Evolutionary conservation across 2,888 invertebrate species (phyloP), one percentile per base, ranked within the genome.

Genomic region (Baronia brevicornis): DNA sequence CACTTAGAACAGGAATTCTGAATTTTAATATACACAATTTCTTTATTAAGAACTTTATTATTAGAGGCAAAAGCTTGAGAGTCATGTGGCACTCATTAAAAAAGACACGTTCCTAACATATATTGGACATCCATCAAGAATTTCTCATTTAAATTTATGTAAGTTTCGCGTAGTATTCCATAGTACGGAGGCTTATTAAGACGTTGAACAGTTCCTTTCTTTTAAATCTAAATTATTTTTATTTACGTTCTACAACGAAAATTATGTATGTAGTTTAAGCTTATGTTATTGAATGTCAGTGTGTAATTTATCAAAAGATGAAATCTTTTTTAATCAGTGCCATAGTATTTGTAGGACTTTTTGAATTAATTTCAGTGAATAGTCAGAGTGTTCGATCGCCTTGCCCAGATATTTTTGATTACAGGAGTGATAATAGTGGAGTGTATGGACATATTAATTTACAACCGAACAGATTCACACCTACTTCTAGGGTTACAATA

Each of bases 341-440:
- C 46, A 41, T 61, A 36, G 11, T 56, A 39, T 30, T 56, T 37
- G 31, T 65, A 38, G 47, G 48, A 42, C 42, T 57, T 34, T 46
- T 53, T 31, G 40, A 47, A 43, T 51, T 57, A 37, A 54, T 47
- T 39, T 18, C 37, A 28, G 54, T 57, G 18, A 34, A 41, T 33
- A 51, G 60, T 17, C 66, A 69, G 33, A 53, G 53, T 38, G 39
- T 48, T 2, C 53, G 51, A 12, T 70, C 74, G 1, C 77, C 77
- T 1, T 79, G 79, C 26, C 75, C 77, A 3, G 49, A 56, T 12
- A 41, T 61, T 26, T 79, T 78, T 56, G 56, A 63, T 6, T 78
- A 69, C 36, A 56, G 50, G 32, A 51, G 39, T 44, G 67, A 77
- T 38, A 60, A 60, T 1, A 45, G 34, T 4, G 47, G 56, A 15